phyloP scores from a whole-genome alignment of 2,888 invertebrate genomes.

The Amblyjoppa fuscipennis region DNA sequence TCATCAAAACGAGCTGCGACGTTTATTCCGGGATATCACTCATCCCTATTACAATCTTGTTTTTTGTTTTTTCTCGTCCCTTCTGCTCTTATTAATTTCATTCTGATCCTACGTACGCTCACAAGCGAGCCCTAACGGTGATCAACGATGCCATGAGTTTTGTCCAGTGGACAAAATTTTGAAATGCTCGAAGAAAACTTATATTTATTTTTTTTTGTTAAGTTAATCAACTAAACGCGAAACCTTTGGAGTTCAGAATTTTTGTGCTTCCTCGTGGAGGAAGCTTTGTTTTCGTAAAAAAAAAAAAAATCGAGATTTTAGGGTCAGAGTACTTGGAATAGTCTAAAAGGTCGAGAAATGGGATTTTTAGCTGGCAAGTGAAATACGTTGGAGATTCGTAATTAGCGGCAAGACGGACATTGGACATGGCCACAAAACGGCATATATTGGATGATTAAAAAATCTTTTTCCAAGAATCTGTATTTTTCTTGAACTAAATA shows the following conservation, averaged over 20 bases:
- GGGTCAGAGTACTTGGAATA: no score
- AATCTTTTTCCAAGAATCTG: no score
- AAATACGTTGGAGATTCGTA: no score
- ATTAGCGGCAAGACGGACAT: no score
- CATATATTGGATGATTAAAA: no score
- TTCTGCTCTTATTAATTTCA: constrained; percentile 5
- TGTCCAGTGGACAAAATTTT: no score
- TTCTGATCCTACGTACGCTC: neutral
- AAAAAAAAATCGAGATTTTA: no score
- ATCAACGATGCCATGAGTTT: neutral
- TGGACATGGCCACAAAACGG: no score
- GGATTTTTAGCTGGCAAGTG: no score
- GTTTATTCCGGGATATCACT: constrained; percentile 37
- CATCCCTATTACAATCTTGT: neutral
- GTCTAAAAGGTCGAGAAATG: no score
- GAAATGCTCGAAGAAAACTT: constrained; percentile 16
- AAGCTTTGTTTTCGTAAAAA: no score
- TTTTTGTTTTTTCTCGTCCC: neutral
- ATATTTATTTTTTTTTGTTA: neutral
- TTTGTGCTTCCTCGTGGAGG: neutral
- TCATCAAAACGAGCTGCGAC: constrained; percentile 72
- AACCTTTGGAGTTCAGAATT: neutral
- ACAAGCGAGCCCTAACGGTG: neutral
- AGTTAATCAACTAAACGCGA: neutral
- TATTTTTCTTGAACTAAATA: no score